Percentiles rank a stretch among this genome's conserved stretches.
Conservation (phyloP, 1,140 invertebrate genomes). For the Neuroterus valhalla region DNA sequence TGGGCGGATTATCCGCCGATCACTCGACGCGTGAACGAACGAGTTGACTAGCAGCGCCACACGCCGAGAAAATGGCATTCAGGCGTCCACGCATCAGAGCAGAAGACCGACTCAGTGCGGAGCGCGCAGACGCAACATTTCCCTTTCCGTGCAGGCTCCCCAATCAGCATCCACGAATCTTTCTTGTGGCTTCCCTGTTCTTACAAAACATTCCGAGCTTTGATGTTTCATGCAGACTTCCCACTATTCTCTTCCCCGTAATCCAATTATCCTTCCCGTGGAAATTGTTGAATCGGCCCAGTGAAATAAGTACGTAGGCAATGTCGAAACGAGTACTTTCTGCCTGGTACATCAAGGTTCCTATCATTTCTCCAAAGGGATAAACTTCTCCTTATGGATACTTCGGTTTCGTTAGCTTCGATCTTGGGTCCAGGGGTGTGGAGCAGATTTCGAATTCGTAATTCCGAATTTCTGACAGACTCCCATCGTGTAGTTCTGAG, state of each 20-base stretch:
- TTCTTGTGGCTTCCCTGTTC: too few species aligned
- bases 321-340: not conserved
- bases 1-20: too few species aligned
- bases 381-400: not conserved
- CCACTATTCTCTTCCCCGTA: not conserved
- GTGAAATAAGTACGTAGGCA: not conserved
- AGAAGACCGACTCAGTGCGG: too few species aligned
- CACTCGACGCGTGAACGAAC: too few species aligned
- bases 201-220: too few species aligned
- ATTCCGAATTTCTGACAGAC: not conserved
- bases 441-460: not conserved
- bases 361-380: not conserved
- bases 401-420: too few species aligned
- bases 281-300: not conserved
- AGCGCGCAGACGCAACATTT: too few species aligned
- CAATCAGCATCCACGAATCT: too few species aligned
- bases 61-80: too few species aligned
- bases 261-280: not conserved
- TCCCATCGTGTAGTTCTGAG: not conserved
- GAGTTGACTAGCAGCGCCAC: too few species aligned
- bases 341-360: not conserved
- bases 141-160: too few species aligned
- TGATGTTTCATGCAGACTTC: not conserved
- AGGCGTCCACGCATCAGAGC: too few species aligned
- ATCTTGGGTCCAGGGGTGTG: not conserved